Evolutionary conservation across 2,797 vertebrate species (phyloP), one percentile per base, ranked within the genome.

Genomic region (Centropyge bicolor): DNA sequence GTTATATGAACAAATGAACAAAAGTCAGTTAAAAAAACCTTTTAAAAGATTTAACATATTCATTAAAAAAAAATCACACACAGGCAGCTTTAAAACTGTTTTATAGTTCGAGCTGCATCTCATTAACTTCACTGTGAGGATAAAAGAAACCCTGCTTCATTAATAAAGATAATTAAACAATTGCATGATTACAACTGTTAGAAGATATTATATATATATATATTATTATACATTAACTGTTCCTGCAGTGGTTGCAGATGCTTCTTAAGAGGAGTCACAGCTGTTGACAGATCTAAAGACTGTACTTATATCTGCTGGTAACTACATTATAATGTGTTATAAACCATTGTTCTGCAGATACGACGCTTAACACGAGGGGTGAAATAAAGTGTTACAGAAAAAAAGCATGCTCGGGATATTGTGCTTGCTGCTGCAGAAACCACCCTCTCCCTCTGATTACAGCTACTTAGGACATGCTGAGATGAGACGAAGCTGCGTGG

Each of bases 401-500:
- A 52, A 49, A 24, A 20, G 40, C n/a, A 2, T 20, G 56, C 59
- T 63, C 67, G 48, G 56, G 74, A 69, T 87, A 64, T 84, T 71
- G 27, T 85, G 86, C 82, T 67, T 83, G 70, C 43, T 62, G 61
- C 46, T 73, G 36, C 57, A 78, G 71, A 83, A 80, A 60, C 54
- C 72, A 17, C 16, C 71, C 38, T 57, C 22, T 76, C 20, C 64
- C 19, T 74, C 59, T 84, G 83, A 87, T 85, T 85, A 69, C 76
- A 81, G 81, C 81, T 86, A 69, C 78, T 88, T 68, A 65, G 62
- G 73, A 60, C 70, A 74, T 45, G 68, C 82, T 74, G 75, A 78
- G 84, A 89, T 82, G 78, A 89, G 85, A 75, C 73, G 1, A 57
- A 81, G 80, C 81, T 13, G 70, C n/a, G 19, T 43, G 71, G 76